phyloP scores from a whole-genome alignment of 2,113 vertebrate genomes.

The Ochotona princeps region DNA sequence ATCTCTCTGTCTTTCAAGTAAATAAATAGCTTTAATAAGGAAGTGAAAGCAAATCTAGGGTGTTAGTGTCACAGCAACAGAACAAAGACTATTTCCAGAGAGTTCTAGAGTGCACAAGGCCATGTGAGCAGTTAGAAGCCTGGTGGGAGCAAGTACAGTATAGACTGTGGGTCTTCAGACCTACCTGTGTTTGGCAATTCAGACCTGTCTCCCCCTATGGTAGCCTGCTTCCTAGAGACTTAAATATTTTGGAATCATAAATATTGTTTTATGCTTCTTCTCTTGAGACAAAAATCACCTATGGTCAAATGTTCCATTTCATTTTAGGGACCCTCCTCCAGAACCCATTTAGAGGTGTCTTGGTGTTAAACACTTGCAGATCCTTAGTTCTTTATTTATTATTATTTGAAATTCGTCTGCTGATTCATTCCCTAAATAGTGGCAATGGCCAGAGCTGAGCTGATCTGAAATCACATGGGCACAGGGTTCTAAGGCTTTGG shows the following conservation, averaged over 20 bases:
- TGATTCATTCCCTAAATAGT: no score
- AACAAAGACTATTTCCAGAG: not conserved
- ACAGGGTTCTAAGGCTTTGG: no score
- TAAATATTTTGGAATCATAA: slow-evolving; percentile 1
- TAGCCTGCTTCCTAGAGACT: not conserved
- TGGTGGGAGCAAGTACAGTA: no score
- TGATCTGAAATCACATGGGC: no score
- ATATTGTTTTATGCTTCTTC: not conserved
- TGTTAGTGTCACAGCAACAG: not conserved
- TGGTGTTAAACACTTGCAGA: not conserved
- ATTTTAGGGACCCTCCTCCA: not conserved
- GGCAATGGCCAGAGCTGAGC: no score
- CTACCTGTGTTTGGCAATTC: not conserved
- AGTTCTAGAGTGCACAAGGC: not conserved
- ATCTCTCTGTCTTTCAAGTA: no score
- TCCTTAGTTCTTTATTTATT: no score
- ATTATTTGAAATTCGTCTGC: no score
- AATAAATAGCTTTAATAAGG: no score
- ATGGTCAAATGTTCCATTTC: slow-evolving; percentile 37
- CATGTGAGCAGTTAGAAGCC: not conserved
- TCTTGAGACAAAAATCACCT: slow-evolving; percentile 12
- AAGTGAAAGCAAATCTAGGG: not conserved
- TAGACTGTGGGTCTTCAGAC: not conserved
- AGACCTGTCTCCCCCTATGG: not conserved
- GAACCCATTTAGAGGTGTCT: not conserved